Percentiles rank a stretch among this genome's conserved stretches.
Conservation (phyloP, 2,888 invertebrate species). For the Terebella lapidaria region DNA sequence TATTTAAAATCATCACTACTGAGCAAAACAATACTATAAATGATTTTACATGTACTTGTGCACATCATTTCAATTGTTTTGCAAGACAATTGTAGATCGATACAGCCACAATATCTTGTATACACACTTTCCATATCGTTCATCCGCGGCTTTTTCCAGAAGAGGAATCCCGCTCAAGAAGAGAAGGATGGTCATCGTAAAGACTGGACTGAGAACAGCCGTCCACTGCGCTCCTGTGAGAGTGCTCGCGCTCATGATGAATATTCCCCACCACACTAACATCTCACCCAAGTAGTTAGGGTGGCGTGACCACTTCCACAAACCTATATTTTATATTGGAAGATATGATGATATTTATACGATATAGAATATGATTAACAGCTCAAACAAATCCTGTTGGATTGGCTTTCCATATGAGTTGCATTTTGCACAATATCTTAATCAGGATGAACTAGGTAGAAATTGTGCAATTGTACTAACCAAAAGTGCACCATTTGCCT, state of each 20-base stretch:
- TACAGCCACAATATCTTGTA: no score
- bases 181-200: conserved; percentile 79
- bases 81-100: no score
- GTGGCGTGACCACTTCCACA: conserved; percentile 84
- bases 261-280: conserved; percentile 89
- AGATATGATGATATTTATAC: background rate
- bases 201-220: conserved; percentile 79
- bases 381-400: no score
- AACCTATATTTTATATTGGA: conserved; percentile 21
- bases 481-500: conserved; percentile 5
- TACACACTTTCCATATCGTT: conserved; percentile 72
- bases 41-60: no score
- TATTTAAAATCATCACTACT: no score
- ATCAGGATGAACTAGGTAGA: no score
- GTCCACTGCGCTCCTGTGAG: conserved; percentile 79
- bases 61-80: no score
- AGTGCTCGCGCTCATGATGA: conserved; percentile 80
- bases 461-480: no score
- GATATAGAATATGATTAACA: background rate
- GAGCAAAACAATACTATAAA: no score
- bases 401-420: no score
- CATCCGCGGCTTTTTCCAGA: conserved; percentile 80
- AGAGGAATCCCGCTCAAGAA: conserved; percentile 87
- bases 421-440: no score
- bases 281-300: conserved; percentile 95